phyloP scores from a whole-genome alignment of 2,113 vertebrate species.

The Merops nubicus region DNA sequence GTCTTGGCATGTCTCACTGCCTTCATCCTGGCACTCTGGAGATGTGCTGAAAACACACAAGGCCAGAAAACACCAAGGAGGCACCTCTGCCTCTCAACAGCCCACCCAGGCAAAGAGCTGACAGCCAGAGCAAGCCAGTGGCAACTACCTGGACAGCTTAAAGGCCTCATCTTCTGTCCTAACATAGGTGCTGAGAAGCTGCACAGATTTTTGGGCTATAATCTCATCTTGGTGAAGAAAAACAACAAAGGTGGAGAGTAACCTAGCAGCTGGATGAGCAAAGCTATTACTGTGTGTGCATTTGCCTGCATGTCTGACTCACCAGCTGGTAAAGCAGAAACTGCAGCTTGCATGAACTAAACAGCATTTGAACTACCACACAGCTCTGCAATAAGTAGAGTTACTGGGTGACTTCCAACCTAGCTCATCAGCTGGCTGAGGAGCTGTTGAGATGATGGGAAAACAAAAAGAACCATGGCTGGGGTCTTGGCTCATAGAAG shows the following conservation, averaged over 20 bases:
- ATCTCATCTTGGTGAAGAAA: not conserved
- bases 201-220: not conserved
- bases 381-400: not conserved
- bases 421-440: not conserved
- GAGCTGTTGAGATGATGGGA: not conserved
- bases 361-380: constrained; percentile 14
- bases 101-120: not conserved
- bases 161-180: not conserved
- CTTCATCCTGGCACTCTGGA: not conserved
- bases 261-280: not conserved
- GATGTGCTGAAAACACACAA: not conserved
- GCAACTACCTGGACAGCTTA: not conserved
- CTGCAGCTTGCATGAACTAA: not conserved
- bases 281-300: not conserved
- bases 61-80: not conserved
- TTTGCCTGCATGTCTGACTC: not conserved
- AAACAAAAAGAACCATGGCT: not conserved
- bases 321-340: not conserved
- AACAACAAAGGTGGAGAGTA: not conserved
- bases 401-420: not conserved
- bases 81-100: not conserved
- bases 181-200: not conserved
- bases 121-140: not conserved
- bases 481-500: not conserved
- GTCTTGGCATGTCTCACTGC: not conserved